phyloP scores from a whole-genome alignment of 2,797 vertebrate species.

The Coilia nasus region DNA sequence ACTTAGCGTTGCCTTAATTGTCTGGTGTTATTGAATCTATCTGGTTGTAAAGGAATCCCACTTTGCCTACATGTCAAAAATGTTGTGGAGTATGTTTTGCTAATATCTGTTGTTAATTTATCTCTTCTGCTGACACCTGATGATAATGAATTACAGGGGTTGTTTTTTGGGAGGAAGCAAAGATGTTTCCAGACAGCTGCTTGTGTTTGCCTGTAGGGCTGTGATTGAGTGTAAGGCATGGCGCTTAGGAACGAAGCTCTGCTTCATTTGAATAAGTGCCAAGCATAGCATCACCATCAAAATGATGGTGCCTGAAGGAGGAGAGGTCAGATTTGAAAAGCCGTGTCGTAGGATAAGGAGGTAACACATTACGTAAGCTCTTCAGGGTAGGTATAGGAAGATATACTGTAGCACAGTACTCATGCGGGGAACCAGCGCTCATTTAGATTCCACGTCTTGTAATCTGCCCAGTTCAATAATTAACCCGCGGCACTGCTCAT shows the following conservation, averaged over 20 bases:
- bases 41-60: background rate
- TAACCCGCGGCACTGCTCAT: background rate
- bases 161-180: background rate
- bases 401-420: background rate
- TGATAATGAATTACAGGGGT: background rate
- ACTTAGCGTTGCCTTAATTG: too few relatives aligned
- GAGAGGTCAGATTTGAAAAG: background rate
- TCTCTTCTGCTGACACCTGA: background rate
- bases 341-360: background rate
- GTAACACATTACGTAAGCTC: background rate
- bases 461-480: background rate
- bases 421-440: background rate
- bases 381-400: background rate
- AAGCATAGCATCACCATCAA: background rate
- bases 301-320: background rate
- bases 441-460: background rate
- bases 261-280: background rate
- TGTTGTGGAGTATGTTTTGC: background rate
- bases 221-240: background rate
- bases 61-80: background rate
- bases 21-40: background rate
- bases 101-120: background rate
- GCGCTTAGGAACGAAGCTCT: background rate
- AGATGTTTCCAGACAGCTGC: background rate
- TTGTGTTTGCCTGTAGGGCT: background rate